Evolutionary conservation across 1,140 invertebrate genomes (phyloP), one percentile per base, ranked within the genome.

Genomic region (Nephotettix cincticeps): DNA sequence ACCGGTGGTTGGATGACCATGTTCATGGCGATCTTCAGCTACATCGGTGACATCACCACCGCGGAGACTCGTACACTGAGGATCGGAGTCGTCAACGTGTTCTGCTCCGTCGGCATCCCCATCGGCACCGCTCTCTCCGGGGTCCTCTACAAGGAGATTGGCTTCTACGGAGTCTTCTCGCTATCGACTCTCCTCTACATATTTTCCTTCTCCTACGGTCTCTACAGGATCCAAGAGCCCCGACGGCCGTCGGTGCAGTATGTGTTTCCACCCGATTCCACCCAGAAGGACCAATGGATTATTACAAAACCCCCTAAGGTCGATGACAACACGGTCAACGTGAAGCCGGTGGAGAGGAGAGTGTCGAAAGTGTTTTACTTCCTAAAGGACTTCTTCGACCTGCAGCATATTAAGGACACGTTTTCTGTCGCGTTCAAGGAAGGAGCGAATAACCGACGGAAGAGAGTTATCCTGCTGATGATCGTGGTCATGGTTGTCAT

Each of bases 1-100:
- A 90, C 91, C 4, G 92, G 92, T 0, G 93, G 93, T 1, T 93
- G 91, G 88, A 92, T 94, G 75, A 93, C 92, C 19, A 91, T 95
- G 87, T 89, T 95, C 72, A 94, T 95, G 90, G 91, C 91, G 14
- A 89, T 93, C 32, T 96, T 95, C 79, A 95, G 93, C 78, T 96
- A 95, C 76, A 91, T 96, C 45, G 91, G 89, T 0, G 93, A 96
- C 78, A 89, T 94, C 9, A 94, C 93, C 0, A 89, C 89, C 4
- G 86, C 91, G 65, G 88, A 92, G 78, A 90, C 88, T 69, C 86
- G 93, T 70, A 96, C 94, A 0, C 82, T 93, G 14, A 80, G 93
- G 69, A 93, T 96, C 72, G 93, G 92, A 17, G 88, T 95, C 29
- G 89, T 93, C 71, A 96, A 93, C 80, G 84, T 93, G 4, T 92